Conservation (phyloP, 2,888 invertebrate species). For the Drosophila percnosoma region DNA sequence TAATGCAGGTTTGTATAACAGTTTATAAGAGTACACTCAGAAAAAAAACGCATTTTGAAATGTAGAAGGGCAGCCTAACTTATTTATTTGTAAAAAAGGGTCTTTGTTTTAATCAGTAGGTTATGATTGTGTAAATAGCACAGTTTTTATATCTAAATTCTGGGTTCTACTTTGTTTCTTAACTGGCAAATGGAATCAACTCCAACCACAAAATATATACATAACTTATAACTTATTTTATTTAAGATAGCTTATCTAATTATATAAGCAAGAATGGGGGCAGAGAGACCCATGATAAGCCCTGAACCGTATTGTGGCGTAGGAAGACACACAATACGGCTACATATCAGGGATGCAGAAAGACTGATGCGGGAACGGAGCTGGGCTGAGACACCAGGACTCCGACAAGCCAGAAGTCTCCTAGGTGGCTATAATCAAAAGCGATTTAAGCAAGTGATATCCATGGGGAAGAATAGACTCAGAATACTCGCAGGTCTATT, state of each 20-base stretch:
- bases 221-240: not conserved
- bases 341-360: no score
- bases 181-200: not conserved
- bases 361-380: no score
- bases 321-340: no score
- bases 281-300: no score
- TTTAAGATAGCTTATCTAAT: not conserved
- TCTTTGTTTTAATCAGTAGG: not conserved
- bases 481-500: no score
- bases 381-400: no score
- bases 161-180: not conserved
- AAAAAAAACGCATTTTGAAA: not conserved
- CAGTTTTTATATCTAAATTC: not conserved
- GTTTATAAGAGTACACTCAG: not conserved
- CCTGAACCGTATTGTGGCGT: no score
- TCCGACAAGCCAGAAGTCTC: no score
- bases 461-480: no score
- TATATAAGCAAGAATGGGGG: not conserved
- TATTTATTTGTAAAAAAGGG: not conserved
- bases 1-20: conserved; percentile 84
- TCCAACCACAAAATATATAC: not conserved
- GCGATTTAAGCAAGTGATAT: no score
- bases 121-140: not conserved
- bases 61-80: not conserved
- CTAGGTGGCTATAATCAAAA: no score